Percentiles rank a stretch among this genome's conserved stretches.
Evolutionary conservation across 2,888 invertebrate genomes (phyloP).

Genomic region (Beris chalybata): DNA sequence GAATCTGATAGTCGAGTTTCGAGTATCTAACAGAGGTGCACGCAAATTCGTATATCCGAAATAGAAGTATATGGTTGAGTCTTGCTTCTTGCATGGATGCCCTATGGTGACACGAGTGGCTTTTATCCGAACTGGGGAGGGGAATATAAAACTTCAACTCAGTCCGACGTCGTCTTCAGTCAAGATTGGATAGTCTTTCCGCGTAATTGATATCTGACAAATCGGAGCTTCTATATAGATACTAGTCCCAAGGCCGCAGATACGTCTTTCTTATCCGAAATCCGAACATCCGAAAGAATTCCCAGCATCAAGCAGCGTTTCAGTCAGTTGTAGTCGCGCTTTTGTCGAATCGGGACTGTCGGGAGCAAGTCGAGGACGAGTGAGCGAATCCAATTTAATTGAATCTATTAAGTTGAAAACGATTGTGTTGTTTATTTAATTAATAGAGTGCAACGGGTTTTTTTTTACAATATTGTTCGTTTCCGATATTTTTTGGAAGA

Average conservation of each 20-base stretch:
- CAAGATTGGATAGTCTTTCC: slow-evolving; percentile 23
- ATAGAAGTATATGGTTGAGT: no score
- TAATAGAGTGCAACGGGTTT: no score
- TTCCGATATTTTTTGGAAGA: no score
- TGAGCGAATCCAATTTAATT: no score
- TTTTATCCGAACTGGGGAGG: slow-evolving; percentile 24
- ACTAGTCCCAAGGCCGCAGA: background rate
- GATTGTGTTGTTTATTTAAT: no score
- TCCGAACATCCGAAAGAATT: slow-evolving; percentile 1
- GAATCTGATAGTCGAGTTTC: no score
- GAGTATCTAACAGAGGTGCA: no score
- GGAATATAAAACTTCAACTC: slow-evolving; percentile 30
- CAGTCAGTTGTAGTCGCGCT: slow-evolving; percentile 30
- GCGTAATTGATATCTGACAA: slow-evolving; percentile 7
- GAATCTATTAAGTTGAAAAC: no score
- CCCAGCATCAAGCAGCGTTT: slow-evolving; percentile 5
- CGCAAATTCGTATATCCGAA: no score
- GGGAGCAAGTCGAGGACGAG: background rate
- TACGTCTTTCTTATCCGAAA: background rate
- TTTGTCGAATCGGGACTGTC: slow-evolving; percentile 21
- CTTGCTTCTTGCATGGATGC: no score
- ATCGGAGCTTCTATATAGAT: background rate
- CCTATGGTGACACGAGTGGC: background rate
- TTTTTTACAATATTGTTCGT: no score
- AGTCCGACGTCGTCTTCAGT: slow-evolving; percentile 25